Conservation (phyloP, 1,140 invertebrate species). For the Apolygus lucorum region DNA sequence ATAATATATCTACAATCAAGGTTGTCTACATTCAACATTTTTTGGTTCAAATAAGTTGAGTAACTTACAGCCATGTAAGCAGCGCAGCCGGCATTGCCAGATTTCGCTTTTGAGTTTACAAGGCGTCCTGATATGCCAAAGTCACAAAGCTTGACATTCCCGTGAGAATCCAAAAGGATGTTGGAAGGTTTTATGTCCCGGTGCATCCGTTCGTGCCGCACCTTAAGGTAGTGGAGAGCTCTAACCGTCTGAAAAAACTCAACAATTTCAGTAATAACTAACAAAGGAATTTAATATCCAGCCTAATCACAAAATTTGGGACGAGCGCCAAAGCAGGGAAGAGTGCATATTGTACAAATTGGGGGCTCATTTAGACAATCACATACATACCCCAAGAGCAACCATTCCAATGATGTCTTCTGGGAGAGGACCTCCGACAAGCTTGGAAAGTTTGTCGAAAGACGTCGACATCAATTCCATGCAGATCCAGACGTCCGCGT, state of each 20-base stretch:
- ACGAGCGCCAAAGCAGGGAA: too few species aligned
- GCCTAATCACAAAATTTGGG: too few species aligned
- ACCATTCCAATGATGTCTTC: conserved; percentile 95
- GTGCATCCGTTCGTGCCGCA: conserved; percentile 92
- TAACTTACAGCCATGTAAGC: conserved; percentile 93
- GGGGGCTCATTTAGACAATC: too few species aligned
- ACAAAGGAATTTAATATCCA: too few species aligned
- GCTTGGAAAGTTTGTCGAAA: conserved; percentile 91
- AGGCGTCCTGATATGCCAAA: conserved; percentile 96
- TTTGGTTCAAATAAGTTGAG: too few species aligned
- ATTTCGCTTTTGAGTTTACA: conserved; percentile 96
- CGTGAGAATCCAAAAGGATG: conserved; percentile 86
- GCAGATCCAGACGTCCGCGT: conserved; percentile 83
- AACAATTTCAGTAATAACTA: too few species aligned
- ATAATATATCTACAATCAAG: too few species aligned
- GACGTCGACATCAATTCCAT: conserved; percentile 97
- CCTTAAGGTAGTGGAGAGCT: conserved; percentile 93
- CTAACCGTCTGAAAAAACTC: conserved; percentile 83
- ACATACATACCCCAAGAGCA: conserved; percentile 79
- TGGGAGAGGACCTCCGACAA: conserved; percentile 74
- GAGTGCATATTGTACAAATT: too few species aligned
- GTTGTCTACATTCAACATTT: too few species aligned
- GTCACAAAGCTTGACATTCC: conserved; percentile 95
- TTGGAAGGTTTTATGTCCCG: conserved; percentile 98
- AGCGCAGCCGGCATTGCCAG: conserved; percentile 90